Evolutionary conservation across 1,140 invertebrate genomes (phyloP).

Genomic region (Scylla paramamosain): DNA sequence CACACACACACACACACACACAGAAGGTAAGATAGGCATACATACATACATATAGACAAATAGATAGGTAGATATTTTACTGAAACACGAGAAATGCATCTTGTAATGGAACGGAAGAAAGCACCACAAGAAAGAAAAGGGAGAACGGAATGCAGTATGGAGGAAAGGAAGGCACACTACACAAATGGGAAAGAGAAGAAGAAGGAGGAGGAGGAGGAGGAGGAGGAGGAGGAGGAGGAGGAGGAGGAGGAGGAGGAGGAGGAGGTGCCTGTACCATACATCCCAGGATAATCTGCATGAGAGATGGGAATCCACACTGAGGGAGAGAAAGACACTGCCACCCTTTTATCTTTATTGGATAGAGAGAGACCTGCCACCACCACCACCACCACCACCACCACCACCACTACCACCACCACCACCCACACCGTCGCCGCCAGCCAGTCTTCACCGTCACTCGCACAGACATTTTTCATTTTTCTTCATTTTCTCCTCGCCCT

Average conservation of each 20-base stretch:
- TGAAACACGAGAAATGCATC: no score
- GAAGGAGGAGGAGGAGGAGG: not conserved
- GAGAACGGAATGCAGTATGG: not conserved
- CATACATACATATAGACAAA: not conserved
- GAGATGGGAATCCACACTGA: slow-evolving; percentile 33
- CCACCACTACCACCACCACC: not conserved
- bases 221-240: not conserved
- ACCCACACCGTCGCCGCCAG: not conserved
- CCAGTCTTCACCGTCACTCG: not conserved
- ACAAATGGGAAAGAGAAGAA: not conserved
- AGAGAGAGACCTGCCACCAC: slow-evolving; percentile 5
- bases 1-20: slow-evolving; percentile 22
- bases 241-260: slow-evolving; percentile 11
- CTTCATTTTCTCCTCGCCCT: not conserved
- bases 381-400: no score
- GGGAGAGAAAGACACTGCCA: slow-evolving; percentile 6
- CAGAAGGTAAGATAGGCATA: not conserved
- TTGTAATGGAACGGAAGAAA: not conserved
- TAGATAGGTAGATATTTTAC: not conserved
- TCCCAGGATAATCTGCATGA: slow-evolving; percentile 63
- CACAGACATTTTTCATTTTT: not conserved
- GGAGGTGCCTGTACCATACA: not conserved
- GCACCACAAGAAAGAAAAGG: not conserved
- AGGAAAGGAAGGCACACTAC: not conserved
- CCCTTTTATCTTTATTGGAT: slow-evolving; percentile 62